These are phyloP conservation scores for Melanotaenia boesemani DNA, from an alignment of 2,797 vertebrate genomes.

Conservation along the genomic window DNA sequence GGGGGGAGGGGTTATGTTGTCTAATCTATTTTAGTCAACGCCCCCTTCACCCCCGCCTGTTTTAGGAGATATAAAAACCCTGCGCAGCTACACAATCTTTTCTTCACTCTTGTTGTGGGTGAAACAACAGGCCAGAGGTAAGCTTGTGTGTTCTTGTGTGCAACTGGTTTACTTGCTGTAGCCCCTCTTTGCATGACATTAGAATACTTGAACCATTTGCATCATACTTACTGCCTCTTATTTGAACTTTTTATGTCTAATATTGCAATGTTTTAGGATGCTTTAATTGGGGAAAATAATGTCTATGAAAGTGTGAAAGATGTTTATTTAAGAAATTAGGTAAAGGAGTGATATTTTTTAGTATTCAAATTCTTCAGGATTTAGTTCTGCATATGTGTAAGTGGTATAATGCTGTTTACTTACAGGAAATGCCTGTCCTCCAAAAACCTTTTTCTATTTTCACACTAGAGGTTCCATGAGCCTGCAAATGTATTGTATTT, in stretches of 20 bases:
- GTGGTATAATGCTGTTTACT: not conserved
- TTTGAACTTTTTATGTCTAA: not conserved
- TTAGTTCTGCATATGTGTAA: not conserved
- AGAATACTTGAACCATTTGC: not conserved
- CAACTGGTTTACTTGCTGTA: not conserved
- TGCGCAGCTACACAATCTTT: slow-evolving; percentile 85
- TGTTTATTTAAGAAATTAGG: not conserved
- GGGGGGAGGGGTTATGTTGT: slow-evolving; percentile 75
- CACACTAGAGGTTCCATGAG: not conserved
- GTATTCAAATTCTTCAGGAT: not conserved
- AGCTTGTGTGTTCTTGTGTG: slow-evolving; percentile 31
- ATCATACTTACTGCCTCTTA: not conserved
- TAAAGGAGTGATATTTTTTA: not conserved
- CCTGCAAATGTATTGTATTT: not conserved
- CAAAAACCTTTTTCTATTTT: not conserved
- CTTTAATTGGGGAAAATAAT: not conserved
- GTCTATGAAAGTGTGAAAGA: not conserved
- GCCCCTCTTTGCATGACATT: not conserved
- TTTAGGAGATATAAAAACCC: slow-evolving; percentile 87
- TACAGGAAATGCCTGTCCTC: too few species aligned
- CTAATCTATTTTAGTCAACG: slow-evolving; percentile 79
- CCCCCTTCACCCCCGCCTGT: slow-evolving; percentile 74
- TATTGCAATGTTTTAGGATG: not conserved
- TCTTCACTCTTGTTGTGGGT: slow-evolving; percentile 81
- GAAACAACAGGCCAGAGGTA: slow-evolving; percentile 71